Conservation (phyloP, 2,888 invertebrate species). For the Endomychus coccineus region DNA sequence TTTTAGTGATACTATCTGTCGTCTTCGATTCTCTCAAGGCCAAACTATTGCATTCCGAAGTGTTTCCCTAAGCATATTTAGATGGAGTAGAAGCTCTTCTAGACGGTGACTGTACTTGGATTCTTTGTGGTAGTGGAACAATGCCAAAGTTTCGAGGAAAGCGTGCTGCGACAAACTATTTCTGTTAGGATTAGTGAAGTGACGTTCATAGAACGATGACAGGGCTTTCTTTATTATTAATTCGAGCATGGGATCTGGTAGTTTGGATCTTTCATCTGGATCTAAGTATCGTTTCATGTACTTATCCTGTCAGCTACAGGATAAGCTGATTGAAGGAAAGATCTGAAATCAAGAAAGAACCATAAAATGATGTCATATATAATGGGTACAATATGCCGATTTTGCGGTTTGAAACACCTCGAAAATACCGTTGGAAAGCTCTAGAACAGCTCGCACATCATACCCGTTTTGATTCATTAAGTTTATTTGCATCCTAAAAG, state of each 20-base stretch:
- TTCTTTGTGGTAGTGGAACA: conserved; percentile 43
- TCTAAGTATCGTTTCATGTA: conserved; percentile 64
- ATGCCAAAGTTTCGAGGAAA: conserved; percentile 25
- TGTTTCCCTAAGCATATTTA: conserved; percentile 52
- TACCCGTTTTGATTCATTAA: no score
- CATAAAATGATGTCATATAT: no score
- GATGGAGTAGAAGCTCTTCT: conserved; percentile 61
- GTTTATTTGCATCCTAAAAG: no score
- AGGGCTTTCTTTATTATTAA: conserved; percentile 78
- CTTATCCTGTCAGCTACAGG: conserved; percentile 60
- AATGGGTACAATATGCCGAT: no score
- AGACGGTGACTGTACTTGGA: conserved; percentile 45
- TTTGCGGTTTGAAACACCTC: no score
- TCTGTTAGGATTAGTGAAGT: conserved; percentile 44
- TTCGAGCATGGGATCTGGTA: conserved; percentile 67
- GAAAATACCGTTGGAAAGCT: no score
- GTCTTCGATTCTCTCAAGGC: conserved; percentile 36
- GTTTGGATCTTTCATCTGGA: conserved; percentile 63
- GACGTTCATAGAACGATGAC: conserved; percentile 71
- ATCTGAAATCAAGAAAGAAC: conserved; percentile 30
- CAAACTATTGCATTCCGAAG: conserved; percentile 44
- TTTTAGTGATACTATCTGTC: conserved; percentile 31
- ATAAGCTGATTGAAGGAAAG: conserved; percentile 43
- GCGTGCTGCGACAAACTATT: conserved; percentile 45
- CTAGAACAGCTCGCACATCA: no score